Evolutionary conservation across 2,113 vertebrate species (phyloP).

Genomic region (Cyprinodon brontotheroides): DNA sequence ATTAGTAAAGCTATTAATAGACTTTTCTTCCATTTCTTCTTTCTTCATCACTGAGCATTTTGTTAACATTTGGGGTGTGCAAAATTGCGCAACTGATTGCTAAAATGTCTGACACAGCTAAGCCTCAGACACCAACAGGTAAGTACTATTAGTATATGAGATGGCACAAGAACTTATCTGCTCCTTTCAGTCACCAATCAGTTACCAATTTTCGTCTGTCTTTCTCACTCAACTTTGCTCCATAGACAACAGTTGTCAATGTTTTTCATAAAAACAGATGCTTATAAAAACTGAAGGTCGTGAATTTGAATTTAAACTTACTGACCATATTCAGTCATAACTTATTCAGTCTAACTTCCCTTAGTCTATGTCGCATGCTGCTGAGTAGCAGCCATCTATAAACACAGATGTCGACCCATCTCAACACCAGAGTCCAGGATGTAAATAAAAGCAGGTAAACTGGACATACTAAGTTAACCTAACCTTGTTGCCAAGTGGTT

Average conservation of each 20-base stretch:
- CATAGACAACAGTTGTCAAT: conserved; percentile 46
- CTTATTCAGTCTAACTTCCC: not conserved
- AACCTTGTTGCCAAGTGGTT: not conserved
- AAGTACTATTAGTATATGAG: conserved; percentile 71
- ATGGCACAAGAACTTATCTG: conserved; percentile 73
- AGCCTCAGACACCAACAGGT: conserved; percentile 57
- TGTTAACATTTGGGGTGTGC: conserved; percentile 46
- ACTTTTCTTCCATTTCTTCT: conserved; percentile 20
- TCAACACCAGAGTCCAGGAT: not conserved
- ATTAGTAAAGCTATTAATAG: conserved; percentile 31
- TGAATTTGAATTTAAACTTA: not conserved
- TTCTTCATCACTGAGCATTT: conserved; percentile 17
- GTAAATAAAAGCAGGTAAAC: not conserved
- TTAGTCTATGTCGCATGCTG: not conserved
- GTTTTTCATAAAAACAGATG: conserved; percentile 17
- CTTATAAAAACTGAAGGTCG: conserved; percentile 26
- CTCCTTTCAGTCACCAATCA: conserved; percentile 31
- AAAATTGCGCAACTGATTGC: conserved; percentile 21
- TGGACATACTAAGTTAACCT: not conserved
- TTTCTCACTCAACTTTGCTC: conserved; percentile 44
- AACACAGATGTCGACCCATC: not conserved
- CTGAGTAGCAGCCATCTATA: not conserved
- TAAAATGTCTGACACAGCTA: conserved; percentile 40
- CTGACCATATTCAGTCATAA: not conserved
- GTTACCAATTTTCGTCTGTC: conserved; percentile 41